Conservation (phyloP, 2,797 vertebrate species). For the Mormyrops boulengeri region DNA sequence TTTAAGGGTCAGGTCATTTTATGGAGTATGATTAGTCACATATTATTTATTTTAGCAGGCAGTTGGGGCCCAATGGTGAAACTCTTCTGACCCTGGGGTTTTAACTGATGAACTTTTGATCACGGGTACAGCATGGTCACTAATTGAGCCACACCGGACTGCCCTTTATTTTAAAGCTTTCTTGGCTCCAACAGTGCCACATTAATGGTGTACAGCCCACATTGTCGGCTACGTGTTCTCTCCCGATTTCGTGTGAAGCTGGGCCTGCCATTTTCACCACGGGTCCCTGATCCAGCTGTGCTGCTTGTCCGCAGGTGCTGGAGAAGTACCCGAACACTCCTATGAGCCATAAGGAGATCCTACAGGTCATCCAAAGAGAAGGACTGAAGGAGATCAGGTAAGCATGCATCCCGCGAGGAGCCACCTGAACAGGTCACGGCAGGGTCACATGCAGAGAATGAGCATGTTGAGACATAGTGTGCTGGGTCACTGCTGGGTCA, state of each 20-base stretch:
- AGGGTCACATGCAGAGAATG: background rate
- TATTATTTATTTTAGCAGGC: background rate
- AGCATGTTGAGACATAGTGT: background rate
- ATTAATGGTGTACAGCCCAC: background rate
- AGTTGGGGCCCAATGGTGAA: background rate
- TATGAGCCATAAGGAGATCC: slow-evolving; percentile 99
- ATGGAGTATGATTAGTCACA: background rate
- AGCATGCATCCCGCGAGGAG: slow-evolving; percentile 28
- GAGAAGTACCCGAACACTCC: slow-evolving; percentile 97
- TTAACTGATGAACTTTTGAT: background rate
- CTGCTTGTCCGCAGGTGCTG: slow-evolving; percentile 72
- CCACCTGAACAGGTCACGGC: too few species aligned
- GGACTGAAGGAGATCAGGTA: slow-evolving; percentile 96
- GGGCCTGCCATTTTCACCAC: background rate
- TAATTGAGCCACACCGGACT: background rate
- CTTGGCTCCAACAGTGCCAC: background rate
- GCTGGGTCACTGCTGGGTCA: background rate
- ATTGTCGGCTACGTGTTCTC: background rate
- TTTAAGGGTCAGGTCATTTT: background rate
- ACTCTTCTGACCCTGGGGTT: background rate
- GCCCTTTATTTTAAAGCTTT: background rate
- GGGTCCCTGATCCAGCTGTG: background rate
- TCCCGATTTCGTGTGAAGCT: background rate
- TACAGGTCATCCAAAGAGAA: slow-evolving; percentile 96
- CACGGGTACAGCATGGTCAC: background rate